Evolutionary conservation across 2,113 vertebrate species (phyloP).

Genomic region (Mastomys natalensis): DNA sequence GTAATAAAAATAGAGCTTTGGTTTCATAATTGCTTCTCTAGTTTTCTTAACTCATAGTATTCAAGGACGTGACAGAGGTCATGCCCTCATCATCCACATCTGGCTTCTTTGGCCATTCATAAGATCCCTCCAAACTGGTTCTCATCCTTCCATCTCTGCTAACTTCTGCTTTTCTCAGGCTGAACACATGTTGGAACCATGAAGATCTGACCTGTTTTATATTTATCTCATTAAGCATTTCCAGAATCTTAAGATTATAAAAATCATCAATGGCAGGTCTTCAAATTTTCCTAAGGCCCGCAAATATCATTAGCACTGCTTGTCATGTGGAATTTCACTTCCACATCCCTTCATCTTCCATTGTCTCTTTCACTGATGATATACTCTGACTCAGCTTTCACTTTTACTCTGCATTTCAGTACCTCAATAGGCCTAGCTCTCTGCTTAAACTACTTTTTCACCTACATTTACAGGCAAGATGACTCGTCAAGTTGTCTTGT

Average conservation of each 20-base stretch:
- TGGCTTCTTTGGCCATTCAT: neutral
- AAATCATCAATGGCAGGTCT: neutral
- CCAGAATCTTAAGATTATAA: neutral
- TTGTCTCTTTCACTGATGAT: neutral
- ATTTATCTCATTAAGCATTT: neutral
- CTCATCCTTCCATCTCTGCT: neutral
- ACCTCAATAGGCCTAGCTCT: neutral
- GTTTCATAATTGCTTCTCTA: neutral
- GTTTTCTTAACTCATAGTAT: neutral
- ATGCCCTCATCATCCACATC: neutral
- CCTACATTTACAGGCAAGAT: neutral
- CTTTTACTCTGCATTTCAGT: neutral
- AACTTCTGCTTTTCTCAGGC: neutral
- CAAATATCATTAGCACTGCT: neutral
- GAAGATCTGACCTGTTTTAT: neutral
- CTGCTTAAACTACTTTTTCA: neutral
- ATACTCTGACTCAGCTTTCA: neutral
- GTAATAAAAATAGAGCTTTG: slow-evolving; percentile 45
- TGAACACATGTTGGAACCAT: neutral
- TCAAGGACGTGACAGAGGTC: neutral
- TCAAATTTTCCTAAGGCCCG: neutral
- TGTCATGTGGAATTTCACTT: neutral
- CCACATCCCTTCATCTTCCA: neutral
- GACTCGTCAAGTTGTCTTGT: neutral
- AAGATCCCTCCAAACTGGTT: neutral